Evolutionary conservation across 64 coral and sea anemone species (phyloP).

Genomic region (Trachythela sp.): DNA sequence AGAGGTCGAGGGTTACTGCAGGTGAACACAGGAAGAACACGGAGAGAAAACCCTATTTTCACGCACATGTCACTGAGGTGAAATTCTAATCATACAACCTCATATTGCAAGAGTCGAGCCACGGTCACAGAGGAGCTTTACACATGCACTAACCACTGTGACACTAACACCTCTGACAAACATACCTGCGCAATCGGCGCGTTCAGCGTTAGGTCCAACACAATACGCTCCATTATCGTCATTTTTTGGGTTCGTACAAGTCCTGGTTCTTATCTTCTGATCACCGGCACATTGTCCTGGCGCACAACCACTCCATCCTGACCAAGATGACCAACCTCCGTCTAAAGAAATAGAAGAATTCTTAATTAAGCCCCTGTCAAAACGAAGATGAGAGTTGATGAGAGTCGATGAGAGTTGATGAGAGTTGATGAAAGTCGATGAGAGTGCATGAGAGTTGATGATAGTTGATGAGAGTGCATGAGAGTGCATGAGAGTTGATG

Average conservation of each 20-base stretch:
- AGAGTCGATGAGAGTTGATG: neutral
- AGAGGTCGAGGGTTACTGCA: too few species aligned
- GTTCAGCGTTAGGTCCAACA: constrained; percentile 61
- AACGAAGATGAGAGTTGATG: neutral
- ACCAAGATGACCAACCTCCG: constrained; percentile 84
- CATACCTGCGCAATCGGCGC: constrained; percentile 82
- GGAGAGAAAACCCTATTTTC: too few species aligned
- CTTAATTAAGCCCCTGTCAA: neutral
- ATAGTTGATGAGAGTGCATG: too few species aligned
- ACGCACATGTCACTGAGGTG: too few species aligned
- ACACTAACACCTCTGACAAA: neutral
- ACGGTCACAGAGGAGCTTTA: too few species aligned
- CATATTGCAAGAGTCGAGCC: too few species aligned
- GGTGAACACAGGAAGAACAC: too few species aligned
- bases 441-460: too few species aligned
- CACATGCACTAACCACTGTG: too few species aligned
- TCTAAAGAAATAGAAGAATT: neutral
- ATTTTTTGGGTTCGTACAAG: constrained; percentile 78
- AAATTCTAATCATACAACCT: too few species aligned
- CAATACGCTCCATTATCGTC: constrained; percentile 71
- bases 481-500: too few species aligned
- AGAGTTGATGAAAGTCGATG: too few species aligned
- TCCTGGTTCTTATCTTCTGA: constrained; percentile 80
- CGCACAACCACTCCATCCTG: constrained; percentile 87
- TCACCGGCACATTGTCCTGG: constrained; percentile 94